phyloP scores from a whole-genome alignment of 2,113 vertebrate genomes.

The Neogobius melanostomus region DNA sequence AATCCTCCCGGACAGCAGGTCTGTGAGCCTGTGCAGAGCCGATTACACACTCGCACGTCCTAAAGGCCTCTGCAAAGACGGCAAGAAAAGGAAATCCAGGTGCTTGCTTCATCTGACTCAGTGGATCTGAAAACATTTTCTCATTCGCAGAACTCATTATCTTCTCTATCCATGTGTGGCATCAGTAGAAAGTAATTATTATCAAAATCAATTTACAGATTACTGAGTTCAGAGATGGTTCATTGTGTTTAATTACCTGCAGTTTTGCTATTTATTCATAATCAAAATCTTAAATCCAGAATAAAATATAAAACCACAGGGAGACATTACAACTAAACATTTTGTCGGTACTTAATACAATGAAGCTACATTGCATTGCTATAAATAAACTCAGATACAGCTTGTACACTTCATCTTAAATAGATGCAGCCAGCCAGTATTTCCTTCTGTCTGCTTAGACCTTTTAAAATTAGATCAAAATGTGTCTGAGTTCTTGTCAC shows the following conservation, averaged over 20 bases:
- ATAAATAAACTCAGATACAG: too few species aligned
- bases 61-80: background rate
- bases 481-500: too few species aligned
- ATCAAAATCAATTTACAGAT: constrained; percentile 3
- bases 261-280: background rate
- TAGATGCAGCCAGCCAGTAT: too few species aligned
- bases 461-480: too few species aligned
- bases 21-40: constrained; percentile 43
- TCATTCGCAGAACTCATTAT: constrained; percentile 2
- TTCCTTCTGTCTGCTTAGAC: too few species aligned
- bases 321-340: background rate
- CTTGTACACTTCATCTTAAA: too few species aligned
- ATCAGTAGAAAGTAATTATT: constrained; percentile 1
- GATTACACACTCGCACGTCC: constrained; percentile 33
- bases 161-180: background rate
- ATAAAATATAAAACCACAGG: background rate
- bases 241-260: background rate
- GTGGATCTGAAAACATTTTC: background rate
- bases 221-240: constrained; percentile 1
- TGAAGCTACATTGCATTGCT: too few species aligned
- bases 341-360: too few species aligned
- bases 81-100: background rate
- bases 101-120: background rate
- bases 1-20: constrained; percentile 52
- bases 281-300: background rate